phyloP scores from a whole-genome alignment of 2,888 invertebrate genomes.

The Acleris cristana region DNA sequence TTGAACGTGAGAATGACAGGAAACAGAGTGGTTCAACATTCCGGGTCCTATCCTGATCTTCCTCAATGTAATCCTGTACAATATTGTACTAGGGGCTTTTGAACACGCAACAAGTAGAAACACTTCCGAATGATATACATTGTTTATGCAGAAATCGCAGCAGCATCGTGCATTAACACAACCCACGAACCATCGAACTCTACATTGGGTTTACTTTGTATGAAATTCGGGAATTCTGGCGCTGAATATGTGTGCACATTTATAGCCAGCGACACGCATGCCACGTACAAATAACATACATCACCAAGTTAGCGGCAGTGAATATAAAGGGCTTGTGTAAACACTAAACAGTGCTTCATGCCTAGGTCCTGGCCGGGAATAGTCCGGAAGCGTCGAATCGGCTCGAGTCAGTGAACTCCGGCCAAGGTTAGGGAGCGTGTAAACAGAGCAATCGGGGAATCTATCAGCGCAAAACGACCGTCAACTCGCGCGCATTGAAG shows the following conservation, averaged over 20 bases:
- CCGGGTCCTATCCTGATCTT: slow-evolving; percentile 18
- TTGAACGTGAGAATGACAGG: slow-evolving; percentile 21
- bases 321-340: slow-evolving; percentile 27
- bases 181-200: too few species aligned
- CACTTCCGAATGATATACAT: background rate
- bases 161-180: slow-evolving; percentile 15
- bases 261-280: background rate
- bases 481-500: slow-evolving; percentile 49
- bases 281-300: too few species aligned
- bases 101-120: slow-evolving; percentile 5
- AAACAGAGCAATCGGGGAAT: slow-evolving; percentile 60
- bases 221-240: background rate
- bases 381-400: slow-evolving; percentile 73
- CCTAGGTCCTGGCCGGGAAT: slow-evolving; percentile 69
- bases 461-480: slow-evolving; percentile 69
- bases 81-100: background rate
- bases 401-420: slow-evolving; percentile 70
- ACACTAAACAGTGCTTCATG: slow-evolving; percentile 57
- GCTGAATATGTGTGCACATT: background rate
- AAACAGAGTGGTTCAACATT: slow-evolving; percentile 18
- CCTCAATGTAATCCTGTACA: slow-evolving; percentile 8
- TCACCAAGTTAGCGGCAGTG: too few species aligned
- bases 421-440: slow-evolving; percentile 71
- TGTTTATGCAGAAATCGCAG: background rate
- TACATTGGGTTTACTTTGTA: too few species aligned